Conservation (phyloP, 2,113 vertebrate species). For the Indicator maculatus region DNA sequence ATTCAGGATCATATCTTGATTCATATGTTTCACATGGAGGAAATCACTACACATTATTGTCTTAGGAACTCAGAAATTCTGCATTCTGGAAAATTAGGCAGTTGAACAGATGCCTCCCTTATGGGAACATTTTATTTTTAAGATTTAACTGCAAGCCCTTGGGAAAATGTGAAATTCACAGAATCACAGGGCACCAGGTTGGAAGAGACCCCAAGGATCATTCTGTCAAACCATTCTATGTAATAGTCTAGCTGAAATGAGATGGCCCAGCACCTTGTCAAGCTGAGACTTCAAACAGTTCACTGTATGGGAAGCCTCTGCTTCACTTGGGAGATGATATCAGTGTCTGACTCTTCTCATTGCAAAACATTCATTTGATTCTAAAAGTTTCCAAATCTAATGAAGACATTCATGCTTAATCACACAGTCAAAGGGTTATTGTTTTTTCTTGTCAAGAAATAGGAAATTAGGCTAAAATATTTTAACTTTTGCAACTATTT, state of each 20-base stretch:
- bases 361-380: background rate
- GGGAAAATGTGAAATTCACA: background rate
- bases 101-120: background rate
- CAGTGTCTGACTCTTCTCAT: no score
- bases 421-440: background rate
- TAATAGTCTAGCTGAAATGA: no score
- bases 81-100: background rate
- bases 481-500: background rate
- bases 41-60: background rate
- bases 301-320: no score
- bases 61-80: background rate
- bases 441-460: background rate
- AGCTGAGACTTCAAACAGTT: no score
- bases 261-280: no score
- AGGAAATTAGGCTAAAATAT: background rate
- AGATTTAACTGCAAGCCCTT: background rate
- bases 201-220: no score
- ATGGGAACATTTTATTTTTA: conserved; percentile 8
- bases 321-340: no score
- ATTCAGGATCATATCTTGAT: background rate
- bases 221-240: no score
- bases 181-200: no score
- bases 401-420: background rate
- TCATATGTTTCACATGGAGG: background rate
- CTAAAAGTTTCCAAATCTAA: background rate